phyloP scores from a whole-genome alignment of 2,797 vertebrate genomes.

The Galaxias olidus region DNA sequence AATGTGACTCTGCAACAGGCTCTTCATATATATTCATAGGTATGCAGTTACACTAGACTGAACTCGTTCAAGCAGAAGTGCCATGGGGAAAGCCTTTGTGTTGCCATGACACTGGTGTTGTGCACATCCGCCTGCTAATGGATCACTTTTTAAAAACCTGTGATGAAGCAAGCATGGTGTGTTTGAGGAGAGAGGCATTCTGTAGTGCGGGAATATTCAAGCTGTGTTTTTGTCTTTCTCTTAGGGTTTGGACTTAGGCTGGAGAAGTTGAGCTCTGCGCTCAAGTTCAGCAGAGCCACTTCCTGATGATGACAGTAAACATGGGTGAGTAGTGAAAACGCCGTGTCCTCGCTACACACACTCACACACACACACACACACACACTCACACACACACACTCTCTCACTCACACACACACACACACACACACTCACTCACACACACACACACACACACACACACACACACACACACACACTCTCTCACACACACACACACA shows the following conservation, averaged over 20 bases:
- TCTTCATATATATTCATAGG: too few species aligned
- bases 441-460: constrained; percentile 14
- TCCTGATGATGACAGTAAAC: constrained; percentile 88
- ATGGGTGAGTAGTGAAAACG: constrained; percentile 74
- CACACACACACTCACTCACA: constrained; percentile 7
- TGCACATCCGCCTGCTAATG: constrained; percentile 21
- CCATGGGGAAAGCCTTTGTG: constrained; percentile 39
- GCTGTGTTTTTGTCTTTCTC: background rate
- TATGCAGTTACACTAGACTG: constrained; percentile 10
- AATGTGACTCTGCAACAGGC: constrained; percentile 11
- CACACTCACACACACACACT: background rate
- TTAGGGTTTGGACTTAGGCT: background rate
- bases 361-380: background rate
- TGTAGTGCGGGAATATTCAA: constrained; percentile 32
- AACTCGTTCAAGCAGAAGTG: constrained; percentile 43
- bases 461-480: too few species aligned
- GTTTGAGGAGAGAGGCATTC: constrained; percentile 21
- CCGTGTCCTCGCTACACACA: constrained; percentile 13
- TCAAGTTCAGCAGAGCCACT: constrained; percentile 75
- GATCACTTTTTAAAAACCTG: background rate
- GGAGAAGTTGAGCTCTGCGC: constrained; percentile 51
- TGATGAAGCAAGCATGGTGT: constrained; percentile 45
- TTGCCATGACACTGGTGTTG: constrained; percentile 45
- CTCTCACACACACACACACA: too few species aligned
- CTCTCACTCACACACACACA: constrained; percentile 6